Evolutionary conservation across 64 coral and sea anemone genomes (phyloP), one percentile per base, ranked within the genome.

Genomic region (Actinia equina): DNA sequence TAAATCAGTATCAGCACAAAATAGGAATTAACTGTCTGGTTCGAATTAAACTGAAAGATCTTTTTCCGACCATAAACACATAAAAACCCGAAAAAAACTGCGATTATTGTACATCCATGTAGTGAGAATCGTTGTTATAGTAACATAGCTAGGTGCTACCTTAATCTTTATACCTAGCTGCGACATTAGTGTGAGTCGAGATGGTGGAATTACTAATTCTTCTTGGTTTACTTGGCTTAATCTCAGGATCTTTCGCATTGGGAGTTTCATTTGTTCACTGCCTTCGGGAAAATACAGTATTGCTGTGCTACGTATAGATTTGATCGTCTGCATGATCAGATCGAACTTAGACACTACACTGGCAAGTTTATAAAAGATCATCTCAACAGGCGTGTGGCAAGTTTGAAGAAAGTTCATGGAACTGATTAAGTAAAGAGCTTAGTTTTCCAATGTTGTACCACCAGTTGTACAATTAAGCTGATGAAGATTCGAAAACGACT

Each of bases 191-290:
- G 4, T 49, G 41, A 81, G 49, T 17, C 42, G 52, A 81, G 14
- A 81, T 81, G 78, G 6, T 81, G 43, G 78, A 81, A 81, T 2
- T 81, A 81, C 78, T 81, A 52, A 16, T 81, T 13, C 17, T 81
- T 51, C 17, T 81, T 81, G 78, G 78, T 7, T 20, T 81, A n/a
- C n/a, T 81, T 81, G 78, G 78, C 18, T n/a, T 81, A 17, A 52
- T 81, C 44, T 81, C 78, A 22, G 78, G 78, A 23, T 81, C 78
- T 3, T 51, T 49, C 19, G 78, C 44, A 17, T 52, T 81, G 22
- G 78, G 78, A 49, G 43, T 81, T 81, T 49, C 49, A 43, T 81
- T 81, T 7, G 78, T 81, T n/a, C 44, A 9, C 44, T 81, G 78
- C 52, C 43, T 81, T 49, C n/a, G 43, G 4, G 78, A 17, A 22